Evolutionary conservation across 2,888 invertebrate species (phyloP), one percentile per base, ranked within the genome.

Genomic region (Ditylenchus weischeri): DNA sequence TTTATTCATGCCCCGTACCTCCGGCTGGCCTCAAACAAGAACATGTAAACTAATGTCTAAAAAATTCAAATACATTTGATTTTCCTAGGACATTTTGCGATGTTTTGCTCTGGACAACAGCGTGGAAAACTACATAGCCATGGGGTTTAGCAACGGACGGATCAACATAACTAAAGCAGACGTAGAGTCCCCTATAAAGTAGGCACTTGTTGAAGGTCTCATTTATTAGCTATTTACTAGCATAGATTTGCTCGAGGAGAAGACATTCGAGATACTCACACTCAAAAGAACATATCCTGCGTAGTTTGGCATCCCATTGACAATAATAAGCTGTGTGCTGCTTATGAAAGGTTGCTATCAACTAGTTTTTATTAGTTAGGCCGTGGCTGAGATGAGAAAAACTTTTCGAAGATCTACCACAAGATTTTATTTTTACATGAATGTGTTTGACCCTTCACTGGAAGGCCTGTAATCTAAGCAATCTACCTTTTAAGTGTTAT

Each of bases 311-410:
- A 61, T 35, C 58, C 47, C 13, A n/a, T n/a, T 10, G 68, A 67
- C 58, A 21, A 18, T 4, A 58, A 38, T 21, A 64, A 50, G 36
- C 64, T 71, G 47, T 67, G 72, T 57, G 62, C 64, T 19, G 68
- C 71, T 1, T 71, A 71, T 47, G 71, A 71, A 71, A 36, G 71
- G 71, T 72, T 62, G n/a, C 49, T 51, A 38, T 2, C 5, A 29
- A 29, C 29, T 29, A 29, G 2, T 29, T 29, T 29, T 29, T 29
- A 5, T 29, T 5, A 29, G 5, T 29, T 29, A 29, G 29, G 5
- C 29, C 3, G 29, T 5, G 5, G 29, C 29, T 5, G 5, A 29
- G 29, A 29, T 29, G 29, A 29, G 29, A 29, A 29, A 29, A 29
- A 5, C 2, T 5, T 5, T 4, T 29, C 3, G 3, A 29, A 29